phyloP scores from a whole-genome alignment of 2,888 invertebrate species.

The Ischnura elegans region DNA sequence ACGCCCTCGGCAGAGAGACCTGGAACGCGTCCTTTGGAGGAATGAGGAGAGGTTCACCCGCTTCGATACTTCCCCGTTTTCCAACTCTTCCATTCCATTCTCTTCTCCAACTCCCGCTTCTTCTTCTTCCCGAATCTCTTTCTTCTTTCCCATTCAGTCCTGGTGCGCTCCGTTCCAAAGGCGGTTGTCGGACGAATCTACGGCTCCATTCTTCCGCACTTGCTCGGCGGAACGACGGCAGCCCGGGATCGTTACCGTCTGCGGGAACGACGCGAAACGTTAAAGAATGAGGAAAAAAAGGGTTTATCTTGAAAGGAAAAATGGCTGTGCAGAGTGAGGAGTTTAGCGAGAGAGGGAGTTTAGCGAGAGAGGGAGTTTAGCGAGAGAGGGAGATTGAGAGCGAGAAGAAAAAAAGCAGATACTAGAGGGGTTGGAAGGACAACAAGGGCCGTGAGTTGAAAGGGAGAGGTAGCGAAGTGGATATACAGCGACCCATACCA shows the following conservation, averaged over 20 bases:
- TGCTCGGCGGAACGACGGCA: not conserved
- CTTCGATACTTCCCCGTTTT: not conserved
- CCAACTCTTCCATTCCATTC: too few relatives aligned
- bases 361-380: too few relatives aligned
- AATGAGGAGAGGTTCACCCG: not conserved
- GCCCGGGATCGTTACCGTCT: constrained; percentile 18
- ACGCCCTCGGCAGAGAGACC: not conserved
- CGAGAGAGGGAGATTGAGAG: not conserved
- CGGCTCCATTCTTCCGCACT: not conserved
- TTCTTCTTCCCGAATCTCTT: not conserved
- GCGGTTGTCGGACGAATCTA: not conserved
- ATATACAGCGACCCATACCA: too few relatives aligned
- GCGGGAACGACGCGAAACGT: not conserved
- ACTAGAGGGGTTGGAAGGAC: not conserved
- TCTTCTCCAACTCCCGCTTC: not conserved
- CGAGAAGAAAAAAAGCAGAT: not conserved
- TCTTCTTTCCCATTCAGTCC: not conserved
- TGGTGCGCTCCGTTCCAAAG: not conserved
- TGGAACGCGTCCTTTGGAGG: not conserved
- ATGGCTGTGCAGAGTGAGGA: not conserved
- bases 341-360: not conserved
- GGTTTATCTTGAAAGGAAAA: not conserved
- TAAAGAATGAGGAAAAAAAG: too few relatives aligned
- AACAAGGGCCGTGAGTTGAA: not conserved
- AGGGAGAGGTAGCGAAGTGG: not conserved